Conservation (phyloP, 2,888 invertebrate species). For the Cataglyphis cursor region DNA sequence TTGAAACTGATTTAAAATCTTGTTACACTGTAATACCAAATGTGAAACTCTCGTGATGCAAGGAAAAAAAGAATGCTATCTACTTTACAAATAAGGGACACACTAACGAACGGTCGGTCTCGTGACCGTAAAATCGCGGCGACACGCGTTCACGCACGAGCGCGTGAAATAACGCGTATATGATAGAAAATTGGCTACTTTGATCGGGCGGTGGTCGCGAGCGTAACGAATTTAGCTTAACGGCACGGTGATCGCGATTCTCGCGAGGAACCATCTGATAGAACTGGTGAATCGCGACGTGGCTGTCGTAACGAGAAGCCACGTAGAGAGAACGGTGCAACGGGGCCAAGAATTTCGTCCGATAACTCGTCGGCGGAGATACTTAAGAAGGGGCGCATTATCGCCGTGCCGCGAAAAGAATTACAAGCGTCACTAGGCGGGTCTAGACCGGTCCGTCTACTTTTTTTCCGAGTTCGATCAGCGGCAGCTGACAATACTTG, state of each 20-base stretch:
- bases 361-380: background rate
- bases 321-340: constrained; percentile 65
- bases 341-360: constrained; percentile 60
- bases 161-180: constrained; percentile 44
- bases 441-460: constrained; percentile 16
- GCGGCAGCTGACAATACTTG: background rate
- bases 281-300: constrained; percentile 13
- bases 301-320: constrained; percentile 27
- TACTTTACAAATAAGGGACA: constrained; percentile 37
- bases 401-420: background rate
- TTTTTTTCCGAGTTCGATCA: constrained; percentile 26
- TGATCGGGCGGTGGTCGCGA: constrained; percentile 43
- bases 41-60: constrained; percentile 32
- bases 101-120: constrained; percentile 42
- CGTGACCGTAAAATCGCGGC: constrained; percentile 38
- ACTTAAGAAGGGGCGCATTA: constrained; percentile 3
- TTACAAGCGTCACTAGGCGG: background rate
- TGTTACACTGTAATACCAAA: background rate
- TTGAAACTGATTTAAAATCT: background rate
- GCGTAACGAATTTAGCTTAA: constrained; percentile 58
- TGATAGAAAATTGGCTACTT: constrained; percentile 48
- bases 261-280: constrained; percentile 8
- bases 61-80: background rate
- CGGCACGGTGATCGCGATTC: constrained; percentile 66
- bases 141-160: constrained; percentile 42